A percentile compares a stretch with the other conserved stretches of the same genome.
phyloP scores from a whole-genome alignment of 2,113 vertebrate species.

The Mobula birostris region DNA sequence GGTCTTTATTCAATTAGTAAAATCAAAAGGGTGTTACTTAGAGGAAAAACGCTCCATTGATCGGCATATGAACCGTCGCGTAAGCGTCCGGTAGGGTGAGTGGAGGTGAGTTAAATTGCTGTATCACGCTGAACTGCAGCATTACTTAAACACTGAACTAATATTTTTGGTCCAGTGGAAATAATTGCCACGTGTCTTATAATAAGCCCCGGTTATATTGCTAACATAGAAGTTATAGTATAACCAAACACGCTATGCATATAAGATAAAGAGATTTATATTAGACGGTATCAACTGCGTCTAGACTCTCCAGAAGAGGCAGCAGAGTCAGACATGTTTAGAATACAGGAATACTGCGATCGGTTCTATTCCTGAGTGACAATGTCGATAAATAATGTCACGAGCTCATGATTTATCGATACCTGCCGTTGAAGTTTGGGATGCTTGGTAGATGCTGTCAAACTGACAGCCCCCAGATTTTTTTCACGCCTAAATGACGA shows the following conservation, averaged over 20 bases:
- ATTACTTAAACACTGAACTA: too few relatives aligned
- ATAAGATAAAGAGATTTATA: background rate
- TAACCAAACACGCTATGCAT: background rate
- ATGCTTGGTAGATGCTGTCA: background rate
- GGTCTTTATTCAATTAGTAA: background rate
- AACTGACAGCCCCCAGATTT: background rate
- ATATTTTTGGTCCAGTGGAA: background rate
- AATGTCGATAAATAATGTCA: conserved; percentile 13
- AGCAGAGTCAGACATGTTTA: conserved; percentile 20
- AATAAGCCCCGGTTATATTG: background rate
- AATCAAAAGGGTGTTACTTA: background rate
- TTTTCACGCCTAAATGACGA: background rate
- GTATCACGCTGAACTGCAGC: background rate
- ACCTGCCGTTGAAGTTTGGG: background rate
- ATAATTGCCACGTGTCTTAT: background rate
- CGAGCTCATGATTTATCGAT: background rate
- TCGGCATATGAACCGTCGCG: background rate
- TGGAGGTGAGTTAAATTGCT: background rate
- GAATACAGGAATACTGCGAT: background rate
- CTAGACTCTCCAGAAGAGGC: conserved; percentile 32
- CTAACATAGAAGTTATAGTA: background rate
- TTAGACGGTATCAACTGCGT: background rate
- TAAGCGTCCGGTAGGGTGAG: background rate
- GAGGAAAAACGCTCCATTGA: background rate
- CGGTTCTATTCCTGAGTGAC: conserved; percentile 5